Percentiles rank a stretch among this genome's conserved stretches.
These are phyloP conservation scores for Semotilus atromaculatus DNA, from an alignment of 2,797 vertebrate genomes.

Conservation along the genomic window DNA sequence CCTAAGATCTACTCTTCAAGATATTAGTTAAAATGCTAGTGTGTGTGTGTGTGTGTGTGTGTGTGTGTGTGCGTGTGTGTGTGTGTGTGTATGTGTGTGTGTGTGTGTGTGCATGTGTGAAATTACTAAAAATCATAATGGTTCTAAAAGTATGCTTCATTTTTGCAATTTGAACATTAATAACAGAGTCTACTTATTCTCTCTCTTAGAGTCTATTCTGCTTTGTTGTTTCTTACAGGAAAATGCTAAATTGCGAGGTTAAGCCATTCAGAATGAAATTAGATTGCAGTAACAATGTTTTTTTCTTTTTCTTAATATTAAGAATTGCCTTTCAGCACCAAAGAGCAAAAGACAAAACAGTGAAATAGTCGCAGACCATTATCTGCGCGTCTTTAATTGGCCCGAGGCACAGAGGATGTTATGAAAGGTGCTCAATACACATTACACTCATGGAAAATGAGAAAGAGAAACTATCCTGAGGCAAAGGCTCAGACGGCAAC, in stretches of 20 bases:
- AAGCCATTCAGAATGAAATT: constrained; percentile 50
- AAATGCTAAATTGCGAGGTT: constrained; percentile 4
- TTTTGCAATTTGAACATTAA: too few species aligned
- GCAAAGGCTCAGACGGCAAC: neutral
- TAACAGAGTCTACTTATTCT: neutral
- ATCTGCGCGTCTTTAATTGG: constrained; percentile 53
- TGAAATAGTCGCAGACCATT: constrained; percentile 53
- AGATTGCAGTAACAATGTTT: constrained; percentile 38
- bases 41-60: too few species aligned
- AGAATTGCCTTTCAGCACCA: constrained; percentile 48
- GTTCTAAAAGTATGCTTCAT: neutral
- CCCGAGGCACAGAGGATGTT: constrained; percentile 35
- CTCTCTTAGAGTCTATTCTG: neutral
- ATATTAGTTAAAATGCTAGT: too few species aligned
- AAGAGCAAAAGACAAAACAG: constrained; percentile 28
- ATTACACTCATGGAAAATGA: constrained; percentile 5
- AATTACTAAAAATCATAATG: too few species aligned
- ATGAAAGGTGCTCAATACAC: constrained; percentile 35
- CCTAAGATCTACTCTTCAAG: too few species aligned
- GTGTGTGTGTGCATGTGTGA: too few species aligned
- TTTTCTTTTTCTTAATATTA: constrained; percentile 48
- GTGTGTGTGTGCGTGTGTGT: too few species aligned
- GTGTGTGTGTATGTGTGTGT: too few species aligned
- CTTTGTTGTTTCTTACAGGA: neutral
- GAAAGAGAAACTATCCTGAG: constrained; percentile 21